Percentiles rank a stretch among this genome's conserved stretches.
phyloP scores from a whole-genome alignment of 2,888 invertebrate species.

The Pachycephus smyrnensis region DNA sequence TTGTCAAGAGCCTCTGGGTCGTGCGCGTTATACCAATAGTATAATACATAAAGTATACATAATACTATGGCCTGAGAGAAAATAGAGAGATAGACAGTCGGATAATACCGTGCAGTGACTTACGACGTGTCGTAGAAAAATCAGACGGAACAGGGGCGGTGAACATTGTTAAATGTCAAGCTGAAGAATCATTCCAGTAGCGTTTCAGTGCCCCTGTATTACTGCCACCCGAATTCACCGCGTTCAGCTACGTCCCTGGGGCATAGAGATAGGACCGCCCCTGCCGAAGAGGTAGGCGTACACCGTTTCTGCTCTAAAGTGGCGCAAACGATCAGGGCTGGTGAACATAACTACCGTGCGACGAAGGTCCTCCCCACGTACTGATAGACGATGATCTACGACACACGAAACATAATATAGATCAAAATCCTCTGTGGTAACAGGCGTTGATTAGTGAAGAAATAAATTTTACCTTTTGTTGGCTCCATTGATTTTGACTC shows the following conservation, averaged over 20 bases:
- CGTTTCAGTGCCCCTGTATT: not conserved
- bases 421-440: not conserved
- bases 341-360: conserved; percentile 32
- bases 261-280: conserved; percentile 61
- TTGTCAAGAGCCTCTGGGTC: not conserved
- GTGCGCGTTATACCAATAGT: not conserved
- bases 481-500: not conserved
- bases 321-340: conserved; percentile 45
- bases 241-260: conserved; percentile 48
- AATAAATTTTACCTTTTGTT: not conserved
- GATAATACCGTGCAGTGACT: not conserved
- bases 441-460: not conserved
- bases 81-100: not conserved
- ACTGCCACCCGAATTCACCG: not conserved
- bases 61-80: not conserved
- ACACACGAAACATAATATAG: not conserved
- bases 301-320: conserved; percentile 48
- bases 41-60: not conserved
- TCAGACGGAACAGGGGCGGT: not conserved
- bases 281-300: conserved; percentile 57
- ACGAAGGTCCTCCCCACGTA: not conserved
- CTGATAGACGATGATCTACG: not conserved
- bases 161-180: not conserved
- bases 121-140: not conserved
- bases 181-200: not conserved